Percentiles rank a stretch among this genome's conserved stretches.
These are phyloP conservation scores for Empidonax traillii DNA, from an alignment of 2,113 vertebrate species.

Conservation along the genomic window DNA sequence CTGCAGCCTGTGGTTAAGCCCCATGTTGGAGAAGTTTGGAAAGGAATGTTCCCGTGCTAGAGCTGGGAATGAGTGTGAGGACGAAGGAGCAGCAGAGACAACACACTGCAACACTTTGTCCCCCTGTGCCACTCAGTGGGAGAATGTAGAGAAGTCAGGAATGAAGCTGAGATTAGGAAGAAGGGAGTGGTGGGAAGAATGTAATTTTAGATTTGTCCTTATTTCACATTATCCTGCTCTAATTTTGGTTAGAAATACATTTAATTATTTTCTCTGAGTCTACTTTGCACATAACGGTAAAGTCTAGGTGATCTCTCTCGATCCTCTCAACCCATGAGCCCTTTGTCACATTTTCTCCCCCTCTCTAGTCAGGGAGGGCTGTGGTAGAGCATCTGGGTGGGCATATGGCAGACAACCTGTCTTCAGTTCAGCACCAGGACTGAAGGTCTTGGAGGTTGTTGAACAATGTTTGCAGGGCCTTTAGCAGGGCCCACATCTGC, in stretches of 20 bases:
- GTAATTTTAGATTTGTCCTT: background rate
- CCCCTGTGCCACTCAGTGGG: background rate
- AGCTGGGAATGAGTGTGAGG: background rate
- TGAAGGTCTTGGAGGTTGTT: too few relatives aligned
- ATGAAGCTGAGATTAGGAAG: background rate
- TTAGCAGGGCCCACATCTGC: background rate
- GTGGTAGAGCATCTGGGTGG: background rate
- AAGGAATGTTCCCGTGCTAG: background rate
- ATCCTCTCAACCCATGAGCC: background rate
- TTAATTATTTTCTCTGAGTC: background rate
- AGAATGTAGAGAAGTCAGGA: background rate
- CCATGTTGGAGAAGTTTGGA: background rate
- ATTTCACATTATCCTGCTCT: background rate
- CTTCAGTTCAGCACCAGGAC: too few relatives aligned
- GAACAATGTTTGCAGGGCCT: background rate
- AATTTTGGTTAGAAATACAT: background rate
- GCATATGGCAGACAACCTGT: background rate
- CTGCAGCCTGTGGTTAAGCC: background rate
- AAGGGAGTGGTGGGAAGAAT: background rate
- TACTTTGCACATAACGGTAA: background rate
- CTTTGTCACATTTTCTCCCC: background rate
- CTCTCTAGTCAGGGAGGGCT: background rate
- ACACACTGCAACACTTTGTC: background rate
- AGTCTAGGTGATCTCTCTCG: background rate
- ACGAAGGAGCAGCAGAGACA: background rate